phyloP scores from a whole-genome alignment of 2,888 invertebrate genomes.

The Gortyna flavago region DNA sequence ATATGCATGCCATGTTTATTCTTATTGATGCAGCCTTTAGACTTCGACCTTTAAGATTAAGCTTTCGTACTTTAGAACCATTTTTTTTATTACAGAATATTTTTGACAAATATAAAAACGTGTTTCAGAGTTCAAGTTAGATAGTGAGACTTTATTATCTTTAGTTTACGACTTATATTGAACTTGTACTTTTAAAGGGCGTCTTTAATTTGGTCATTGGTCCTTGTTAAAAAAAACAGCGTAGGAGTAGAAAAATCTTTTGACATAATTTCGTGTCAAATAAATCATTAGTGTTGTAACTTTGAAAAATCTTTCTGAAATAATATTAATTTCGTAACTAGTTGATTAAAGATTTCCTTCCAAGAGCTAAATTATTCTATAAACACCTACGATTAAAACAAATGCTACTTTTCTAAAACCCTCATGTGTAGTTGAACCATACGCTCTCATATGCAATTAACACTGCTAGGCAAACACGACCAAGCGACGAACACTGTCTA shows the following conservation, averaged over 20 bases:
- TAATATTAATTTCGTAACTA: not conserved
- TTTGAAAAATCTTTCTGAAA: not conserved
- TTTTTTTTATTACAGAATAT: slow-evolving; percentile 4
- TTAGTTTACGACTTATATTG: slow-evolving; percentile 1
- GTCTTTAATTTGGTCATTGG: slow-evolving; percentile 25
- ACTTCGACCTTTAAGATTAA: slow-evolving; percentile 5
- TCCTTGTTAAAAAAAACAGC: not conserved
- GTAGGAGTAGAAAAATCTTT: not conserved
- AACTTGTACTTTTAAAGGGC: slow-evolving; percentile 14
- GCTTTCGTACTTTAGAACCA: slow-evolving; percentile 7
- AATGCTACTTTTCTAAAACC: not conserved
- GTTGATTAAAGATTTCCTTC: not conserved
- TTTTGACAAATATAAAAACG: slow-evolving; percentile 32
- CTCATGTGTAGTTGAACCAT: slow-evolving; percentile 12
- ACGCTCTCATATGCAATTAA: slow-evolving; percentile 45
- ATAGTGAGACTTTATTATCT: not conserved
- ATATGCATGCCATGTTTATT: slow-evolving; percentile 24
- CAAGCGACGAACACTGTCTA: slow-evolving; percentile 58
- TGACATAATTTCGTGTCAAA: not conserved
- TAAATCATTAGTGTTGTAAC: slow-evolving; percentile 7
- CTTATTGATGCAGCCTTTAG: slow-evolving; percentile 19
- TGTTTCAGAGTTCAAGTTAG: slow-evolving; percentile 18
- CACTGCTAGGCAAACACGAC: slow-evolving; percentile 45
- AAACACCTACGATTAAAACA: not conserved
- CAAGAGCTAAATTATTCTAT: not conserved